Conservation (phyloP, 2,797 vertebrate genomes). For the Craterocephalus amniculus region DNA sequence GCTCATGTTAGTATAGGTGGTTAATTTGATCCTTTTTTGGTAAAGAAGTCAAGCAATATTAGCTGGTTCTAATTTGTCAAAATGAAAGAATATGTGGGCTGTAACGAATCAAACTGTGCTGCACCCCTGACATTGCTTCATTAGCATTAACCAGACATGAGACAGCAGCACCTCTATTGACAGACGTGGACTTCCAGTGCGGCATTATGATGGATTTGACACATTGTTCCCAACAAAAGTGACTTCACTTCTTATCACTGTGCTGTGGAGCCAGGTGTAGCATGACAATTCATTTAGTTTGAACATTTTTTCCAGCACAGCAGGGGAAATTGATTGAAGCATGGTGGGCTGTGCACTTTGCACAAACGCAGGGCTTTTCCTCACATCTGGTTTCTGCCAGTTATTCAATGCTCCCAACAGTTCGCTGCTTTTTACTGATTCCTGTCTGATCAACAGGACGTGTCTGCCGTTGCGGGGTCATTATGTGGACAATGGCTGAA, state of each 20-base stretch:
- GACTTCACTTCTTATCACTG: slow-evolving; percentile 41
- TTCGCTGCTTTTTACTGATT: slow-evolving; percentile 33
- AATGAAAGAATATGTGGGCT: background rate
- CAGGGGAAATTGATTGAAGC: slow-evolving; percentile 38
- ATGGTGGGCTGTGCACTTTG: slow-evolving; percentile 28
- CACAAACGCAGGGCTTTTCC: slow-evolving; percentile 28
- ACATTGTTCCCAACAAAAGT: slow-evolving; percentile 45
- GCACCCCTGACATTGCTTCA: slow-evolving; percentile 54
- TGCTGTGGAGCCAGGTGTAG: slow-evolving; percentile 48
- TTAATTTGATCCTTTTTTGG: background rate
- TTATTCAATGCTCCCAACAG: slow-evolving; percentile 45
- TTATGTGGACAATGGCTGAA: slow-evolving; percentile 44
- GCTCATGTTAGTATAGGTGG: background rate
- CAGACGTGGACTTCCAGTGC: slow-evolving; percentile 41
- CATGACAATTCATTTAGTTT: slow-evolving; percentile 48
- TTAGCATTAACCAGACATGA: slow-evolving; percentile 48
- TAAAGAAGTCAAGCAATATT: background rate
- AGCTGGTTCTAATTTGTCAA: slow-evolving; percentile 17
- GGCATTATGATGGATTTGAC: slow-evolving; percentile 49
- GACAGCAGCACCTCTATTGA: slow-evolving; percentile 41
- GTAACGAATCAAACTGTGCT: slow-evolving; percentile 49
- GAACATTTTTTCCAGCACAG: slow-evolving; percentile 23
- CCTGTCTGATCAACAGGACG: slow-evolving; percentile 30
- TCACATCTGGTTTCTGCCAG: slow-evolving; percentile 43
- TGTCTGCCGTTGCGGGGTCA: slow-evolving; percentile 29